Percentiles rank a stretch among this genome's conserved stretches.
phyloP scores from a whole-genome alignment of 2,797 vertebrate genomes.

The Oophaga sylvatica region DNA sequence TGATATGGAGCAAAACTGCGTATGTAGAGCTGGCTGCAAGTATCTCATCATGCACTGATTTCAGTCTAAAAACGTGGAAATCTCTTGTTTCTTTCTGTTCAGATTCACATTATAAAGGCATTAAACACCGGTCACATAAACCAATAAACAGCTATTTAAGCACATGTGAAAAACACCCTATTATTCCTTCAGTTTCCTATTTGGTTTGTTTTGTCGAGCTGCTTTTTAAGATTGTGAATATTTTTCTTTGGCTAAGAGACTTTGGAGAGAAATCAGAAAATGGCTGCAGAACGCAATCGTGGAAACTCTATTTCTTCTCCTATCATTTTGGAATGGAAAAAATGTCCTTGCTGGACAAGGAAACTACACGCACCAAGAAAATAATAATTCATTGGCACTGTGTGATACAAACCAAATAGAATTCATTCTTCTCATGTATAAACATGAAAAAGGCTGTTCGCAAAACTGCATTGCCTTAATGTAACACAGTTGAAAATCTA shows the following conservation, averaged over 20 bases:
- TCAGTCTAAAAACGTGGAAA: background rate
- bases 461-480: background rate
- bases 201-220: constrained; percentile 42
- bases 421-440: background rate
- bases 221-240: constrained; percentile 75
- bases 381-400: constrained; percentile 8
- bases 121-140: background rate
- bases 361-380: constrained; percentile 24
- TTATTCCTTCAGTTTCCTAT: constrained; percentile 37
- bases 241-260: constrained; percentile 97
- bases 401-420: constrained; percentile 15
- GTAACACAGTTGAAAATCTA: background rate
- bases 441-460: background rate
- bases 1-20: background rate
- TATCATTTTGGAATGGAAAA: constrained; percentile 1
- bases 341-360: constrained; percentile 1
- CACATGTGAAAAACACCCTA: constrained; percentile 66
- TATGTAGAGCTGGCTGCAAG: background rate
- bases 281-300: constrained; percentile 66
- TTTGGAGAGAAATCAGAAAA: constrained; percentile 88
- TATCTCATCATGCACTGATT: background rate
- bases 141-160: background rate
- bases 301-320: constrained; percentile 47
- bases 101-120: background rate
- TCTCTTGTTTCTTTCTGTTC: background rate